Conservation (phyloP, 2,888 invertebrate genomes). For the Sarcophaga caerulescens region DNA sequence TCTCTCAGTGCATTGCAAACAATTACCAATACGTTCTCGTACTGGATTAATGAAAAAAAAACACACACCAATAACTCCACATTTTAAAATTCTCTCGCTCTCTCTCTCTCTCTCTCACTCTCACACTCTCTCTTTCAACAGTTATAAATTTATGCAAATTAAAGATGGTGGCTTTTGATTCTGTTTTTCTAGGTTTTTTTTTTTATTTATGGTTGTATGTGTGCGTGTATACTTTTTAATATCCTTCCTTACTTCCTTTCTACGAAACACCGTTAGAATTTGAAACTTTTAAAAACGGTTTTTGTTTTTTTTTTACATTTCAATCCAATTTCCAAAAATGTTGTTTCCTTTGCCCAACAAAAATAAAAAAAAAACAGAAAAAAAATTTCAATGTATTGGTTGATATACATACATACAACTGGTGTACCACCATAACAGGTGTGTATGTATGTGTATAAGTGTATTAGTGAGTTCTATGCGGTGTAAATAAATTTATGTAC, state of each 20-base stretch:
- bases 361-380: not conserved
- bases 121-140: slow-evolving; percentile 7
- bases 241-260: slow-evolving; percentile 57
- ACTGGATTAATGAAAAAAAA: too few relatives aligned
- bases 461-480: not conserved
- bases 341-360: slow-evolving; percentile 33
- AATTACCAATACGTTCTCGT: too few relatives aligned
- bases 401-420: slow-evolving; percentile 18
- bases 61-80: not conserved
- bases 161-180: slow-evolving; percentile 73
- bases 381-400: not conserved
- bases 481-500: slow-evolving; percentile 46
- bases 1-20: too few relatives aligned
- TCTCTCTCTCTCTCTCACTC: not conserved
- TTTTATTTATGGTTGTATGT: slow-evolving; percentile 1
- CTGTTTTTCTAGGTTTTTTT: not conserved
- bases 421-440: not conserved
- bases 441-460: not conserved
- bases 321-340: slow-evolving; percentile 51
- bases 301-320: not conserved
- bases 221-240: slow-evolving; percentile 15
- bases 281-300: not conserved
- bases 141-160: slow-evolving; percentile 77
- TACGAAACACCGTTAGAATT: slow-evolving; percentile 11
- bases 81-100: not conserved